phyloP scores from a whole-genome alignment of 2,797 vertebrate species.

The Poecilia velifera region DNA sequence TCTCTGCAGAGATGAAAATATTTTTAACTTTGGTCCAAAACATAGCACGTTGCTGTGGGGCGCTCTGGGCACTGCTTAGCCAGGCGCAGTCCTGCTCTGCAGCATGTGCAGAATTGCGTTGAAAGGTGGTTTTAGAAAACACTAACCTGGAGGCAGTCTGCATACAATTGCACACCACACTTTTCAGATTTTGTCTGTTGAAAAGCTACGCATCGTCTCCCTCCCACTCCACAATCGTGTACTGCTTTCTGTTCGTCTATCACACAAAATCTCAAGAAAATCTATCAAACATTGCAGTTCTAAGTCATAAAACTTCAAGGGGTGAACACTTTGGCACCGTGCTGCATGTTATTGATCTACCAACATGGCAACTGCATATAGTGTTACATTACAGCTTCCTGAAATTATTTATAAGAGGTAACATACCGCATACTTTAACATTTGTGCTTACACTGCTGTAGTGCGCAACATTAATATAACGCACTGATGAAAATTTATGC shows the following conservation, averaged over 20 bases:
- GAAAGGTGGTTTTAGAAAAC: too few species aligned
- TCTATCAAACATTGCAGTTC: not conserved
- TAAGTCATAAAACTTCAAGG: not conserved
- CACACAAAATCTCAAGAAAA: not conserved
- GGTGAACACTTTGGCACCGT: not conserved
- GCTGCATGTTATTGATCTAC: not conserved
- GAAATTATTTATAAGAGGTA: slow-evolving; percentile 5
- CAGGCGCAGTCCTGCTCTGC: not conserved
- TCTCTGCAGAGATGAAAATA: not conserved
- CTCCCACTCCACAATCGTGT: not conserved
- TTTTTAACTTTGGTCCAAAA: not conserved
- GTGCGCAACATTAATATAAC: slow-evolving; percentile 10
- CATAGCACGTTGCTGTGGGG: too few species aligned
- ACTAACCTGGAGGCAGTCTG: not conserved
- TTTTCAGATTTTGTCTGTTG: not conserved
- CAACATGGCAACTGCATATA: not conserved
- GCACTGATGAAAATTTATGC: slow-evolving; percentile 5
- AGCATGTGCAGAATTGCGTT: not conserved
- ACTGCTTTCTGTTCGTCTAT: not conserved
- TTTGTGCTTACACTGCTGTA: slow-evolving; percentile 3
- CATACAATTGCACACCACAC: not conserved
- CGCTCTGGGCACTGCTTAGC: not conserved
- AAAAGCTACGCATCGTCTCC: not conserved
- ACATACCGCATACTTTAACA: slow-evolving; percentile 7
- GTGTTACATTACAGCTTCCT: not conserved